Base-by-base conservation (phyloP, 2,113 vertebrate genomes). In the Tenrec ecaudatus region DNA sequence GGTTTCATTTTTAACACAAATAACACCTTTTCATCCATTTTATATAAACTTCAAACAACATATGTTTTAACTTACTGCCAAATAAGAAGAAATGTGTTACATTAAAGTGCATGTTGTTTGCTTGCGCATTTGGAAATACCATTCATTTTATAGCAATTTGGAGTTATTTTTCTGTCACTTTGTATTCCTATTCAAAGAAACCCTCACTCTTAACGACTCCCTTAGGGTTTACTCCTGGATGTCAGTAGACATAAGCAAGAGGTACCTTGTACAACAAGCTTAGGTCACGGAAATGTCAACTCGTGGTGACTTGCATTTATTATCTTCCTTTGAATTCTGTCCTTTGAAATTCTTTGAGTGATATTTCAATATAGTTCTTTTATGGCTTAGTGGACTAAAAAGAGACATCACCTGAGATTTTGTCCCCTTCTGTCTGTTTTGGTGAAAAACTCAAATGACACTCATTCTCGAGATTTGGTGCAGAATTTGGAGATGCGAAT, bases 161-260 rank as follows among this genome's bases (percentile, higher is more conserved):
- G 97, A 98, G 98, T 98, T 98, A 98, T 98, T 98, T 98, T 98
- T 98, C 98, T 98, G 98, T 98, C 98, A 98, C 97, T 98, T 98
- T 98, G 97, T 98, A 97, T 98, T 98, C 97, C 97, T 96, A 96
- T 98, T 98, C 97, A 98, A 93, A 66, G 84, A 98, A 98, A 97
- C 96, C 96, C 96, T 98, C 96, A 96, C 98, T 98, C 98, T 96
- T 92, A 98, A 96, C 94, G 98, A 88, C 94, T 98, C 98, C 96
- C 97, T 97, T 95, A 96, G 97, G 96, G 94, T 96, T 98, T 96
- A 40, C 88, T 97, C 89, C 94, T 96, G 94, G 95, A 96, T 98
- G 97, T 97, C 97, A 96, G 90, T 19, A 94, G 93, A 90, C 88
- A 36, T 62, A 94, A 97, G 93, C 82, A 38, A 92, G 96, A 97